A percentile compares a stretch with the other conserved stretches of the same genome.
Conservation (phyloP, 2,113 vertebrate species). For the Tragulus kanchil region DNA sequence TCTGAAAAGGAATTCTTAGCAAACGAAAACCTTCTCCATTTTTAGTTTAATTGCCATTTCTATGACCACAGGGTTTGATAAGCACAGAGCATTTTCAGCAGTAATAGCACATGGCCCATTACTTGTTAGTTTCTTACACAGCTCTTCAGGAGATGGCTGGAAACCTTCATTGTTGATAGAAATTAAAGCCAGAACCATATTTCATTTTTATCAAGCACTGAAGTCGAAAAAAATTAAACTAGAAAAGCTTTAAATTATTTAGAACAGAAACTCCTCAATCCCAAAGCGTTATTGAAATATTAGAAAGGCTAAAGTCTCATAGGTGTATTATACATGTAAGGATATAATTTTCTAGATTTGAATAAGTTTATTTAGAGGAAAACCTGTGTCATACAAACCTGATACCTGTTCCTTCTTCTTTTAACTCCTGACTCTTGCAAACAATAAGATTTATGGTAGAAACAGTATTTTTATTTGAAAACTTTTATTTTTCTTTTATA, state of each 20-base stretch:
- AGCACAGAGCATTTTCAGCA: background rate
- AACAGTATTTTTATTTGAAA: slow-evolving; percentile 14
- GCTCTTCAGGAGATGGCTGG: background rate
- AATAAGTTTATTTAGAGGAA: slow-evolving; percentile 17
- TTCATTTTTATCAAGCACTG: background rate
- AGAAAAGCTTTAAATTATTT: background rate
- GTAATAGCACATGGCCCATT: background rate
- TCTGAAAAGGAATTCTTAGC: slow-evolving; percentile 20
- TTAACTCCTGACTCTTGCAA: background rate
- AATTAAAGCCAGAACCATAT: background rate
- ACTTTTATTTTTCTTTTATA: background rate
- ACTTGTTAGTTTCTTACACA: background rate
- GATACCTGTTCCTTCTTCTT: background rate
- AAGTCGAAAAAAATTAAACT: background rate
- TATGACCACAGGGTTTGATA: background rate
- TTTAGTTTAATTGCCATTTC: background rate
- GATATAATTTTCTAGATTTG: slow-evolving; percentile 8
- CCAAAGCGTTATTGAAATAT: background rate
- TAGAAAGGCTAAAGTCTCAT: slow-evolving; percentile 30
- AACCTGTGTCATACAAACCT: background rate
- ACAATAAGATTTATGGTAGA: background rate
- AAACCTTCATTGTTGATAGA: background rate
- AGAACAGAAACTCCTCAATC: background rate
- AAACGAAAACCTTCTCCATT: background rate
- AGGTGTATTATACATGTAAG: background rate